Conservation (phyloP, 2,113 vertebrate genomes). For the Megalops atlanticus region DNA sequence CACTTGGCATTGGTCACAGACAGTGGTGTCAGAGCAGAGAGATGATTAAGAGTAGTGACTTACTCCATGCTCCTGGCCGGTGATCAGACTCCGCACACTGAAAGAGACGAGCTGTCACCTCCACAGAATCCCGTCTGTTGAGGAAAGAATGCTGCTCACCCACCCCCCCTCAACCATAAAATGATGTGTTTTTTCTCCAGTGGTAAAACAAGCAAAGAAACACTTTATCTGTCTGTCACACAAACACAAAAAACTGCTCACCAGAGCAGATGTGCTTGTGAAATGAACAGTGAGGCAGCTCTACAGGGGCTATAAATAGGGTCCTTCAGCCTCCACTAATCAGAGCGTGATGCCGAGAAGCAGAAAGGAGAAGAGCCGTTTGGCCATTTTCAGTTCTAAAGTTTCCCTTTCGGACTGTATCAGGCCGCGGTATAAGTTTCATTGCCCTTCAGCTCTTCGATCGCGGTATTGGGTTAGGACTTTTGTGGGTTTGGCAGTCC, state of each 20-base stretch:
- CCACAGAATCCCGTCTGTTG: background rate
- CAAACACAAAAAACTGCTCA: background rate
- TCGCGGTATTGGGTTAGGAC: background rate
- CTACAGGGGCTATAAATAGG: constrained; percentile 23
- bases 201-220: background rate
- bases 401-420: constrained; percentile 17
- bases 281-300: background rate
- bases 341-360: background rate
- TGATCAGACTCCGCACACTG: background rate
- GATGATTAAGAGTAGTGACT: constrained; percentile 1
- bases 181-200: background rate
- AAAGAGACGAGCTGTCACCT: background rate
- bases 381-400: background rate
- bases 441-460: constrained; percentile 5
- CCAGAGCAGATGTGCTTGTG: background rate
- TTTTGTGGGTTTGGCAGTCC: background rate
- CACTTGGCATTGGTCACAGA: background rate
- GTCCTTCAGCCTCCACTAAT: background rate
- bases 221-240: background rate
- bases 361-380: background rate
- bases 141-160: background rate
- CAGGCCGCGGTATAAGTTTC: background rate
- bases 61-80: constrained; percentile 16
- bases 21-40: background rate
- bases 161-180: background rate